Conservation (phyloP, 1,140 invertebrate species). For the Dendroctonus ponderosae region DNA sequence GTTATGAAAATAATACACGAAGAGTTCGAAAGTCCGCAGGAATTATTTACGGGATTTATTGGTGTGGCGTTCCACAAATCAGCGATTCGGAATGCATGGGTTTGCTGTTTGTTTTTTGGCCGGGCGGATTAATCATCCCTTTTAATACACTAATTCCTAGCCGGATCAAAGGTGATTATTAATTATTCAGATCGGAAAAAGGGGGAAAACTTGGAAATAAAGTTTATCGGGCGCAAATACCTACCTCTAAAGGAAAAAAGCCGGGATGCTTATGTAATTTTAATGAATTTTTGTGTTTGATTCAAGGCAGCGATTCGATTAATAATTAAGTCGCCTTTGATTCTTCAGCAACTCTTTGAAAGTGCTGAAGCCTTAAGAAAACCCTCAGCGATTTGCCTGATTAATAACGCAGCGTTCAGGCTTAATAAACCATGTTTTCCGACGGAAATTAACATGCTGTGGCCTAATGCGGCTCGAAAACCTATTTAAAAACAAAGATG, state of each 20-base stretch:
- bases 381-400: background rate
- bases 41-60: constrained; percentile 8
- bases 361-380: background rate
- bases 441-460: constrained; percentile 5
- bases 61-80: constrained; percentile 2
- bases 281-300: too few species aligned
- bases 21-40: constrained; percentile 12
- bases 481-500: constrained; percentile 31
- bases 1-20: constrained; percentile 30
- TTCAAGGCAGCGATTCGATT: background rate
- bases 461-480: constrained; percentile 17
- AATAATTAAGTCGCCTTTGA: background rate
- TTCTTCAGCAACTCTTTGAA: background rate
- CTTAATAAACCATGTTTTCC: background rate
- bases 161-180: background rate
- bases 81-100: constrained; percentile 3
- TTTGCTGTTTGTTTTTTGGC: background rate
- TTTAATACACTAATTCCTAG: background rate
- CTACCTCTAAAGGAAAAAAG: too few species aligned
- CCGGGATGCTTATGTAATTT: too few species aligned
- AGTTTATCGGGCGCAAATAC: too few species aligned
- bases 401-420: background rate
- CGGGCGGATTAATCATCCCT: too few species aligned
- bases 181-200: background rate
- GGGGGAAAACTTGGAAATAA: background rate